Conservation (phyloP, 2,113 vertebrate species). For the Propithecus coquereli region DNA sequence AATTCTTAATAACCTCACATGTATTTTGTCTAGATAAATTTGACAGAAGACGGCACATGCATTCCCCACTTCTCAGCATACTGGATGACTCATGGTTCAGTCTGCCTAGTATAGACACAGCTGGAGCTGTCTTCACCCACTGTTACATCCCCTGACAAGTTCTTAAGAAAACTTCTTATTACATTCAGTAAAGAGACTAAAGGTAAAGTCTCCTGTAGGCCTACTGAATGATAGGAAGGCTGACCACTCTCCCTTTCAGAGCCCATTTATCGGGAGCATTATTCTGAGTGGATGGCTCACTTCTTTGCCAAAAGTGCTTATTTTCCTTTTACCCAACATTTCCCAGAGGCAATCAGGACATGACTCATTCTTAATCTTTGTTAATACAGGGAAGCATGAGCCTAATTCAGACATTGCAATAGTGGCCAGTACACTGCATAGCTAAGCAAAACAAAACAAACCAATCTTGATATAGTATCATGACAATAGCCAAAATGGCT, state of each 20-base stretch:
- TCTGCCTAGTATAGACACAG: not conserved
- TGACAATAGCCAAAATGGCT: not conserved
- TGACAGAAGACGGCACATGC: not conserved
- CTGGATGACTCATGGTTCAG: not conserved
- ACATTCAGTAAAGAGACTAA: not conserved
- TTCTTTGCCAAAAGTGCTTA: slow-evolving; percentile 34
- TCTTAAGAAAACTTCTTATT: not conserved
- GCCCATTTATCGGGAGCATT: slow-evolving; percentile 28
- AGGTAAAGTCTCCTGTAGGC: not conserved
- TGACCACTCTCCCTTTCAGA: slow-evolving; percentile 39
- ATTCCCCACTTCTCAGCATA: not conserved
- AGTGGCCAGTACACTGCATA: not conserved
- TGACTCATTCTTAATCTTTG: not conserved
- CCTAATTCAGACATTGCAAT: not conserved
- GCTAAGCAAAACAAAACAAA: not conserved
- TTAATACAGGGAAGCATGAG: not conserved
- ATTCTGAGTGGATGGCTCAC: slow-evolving; percentile 1
- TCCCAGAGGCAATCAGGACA: not conserved
- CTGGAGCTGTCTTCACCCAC: not conserved
- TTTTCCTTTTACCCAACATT: slow-evolving; percentile 45
- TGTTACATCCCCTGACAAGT: not conserved
- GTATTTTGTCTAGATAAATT: not conserved
- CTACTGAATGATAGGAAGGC: not conserved
- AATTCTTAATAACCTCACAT: not conserved
- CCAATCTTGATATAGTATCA: not conserved